Conservation (phyloP, 2,888 invertebrate genomes). For the Coecobrya sp. region DNA sequence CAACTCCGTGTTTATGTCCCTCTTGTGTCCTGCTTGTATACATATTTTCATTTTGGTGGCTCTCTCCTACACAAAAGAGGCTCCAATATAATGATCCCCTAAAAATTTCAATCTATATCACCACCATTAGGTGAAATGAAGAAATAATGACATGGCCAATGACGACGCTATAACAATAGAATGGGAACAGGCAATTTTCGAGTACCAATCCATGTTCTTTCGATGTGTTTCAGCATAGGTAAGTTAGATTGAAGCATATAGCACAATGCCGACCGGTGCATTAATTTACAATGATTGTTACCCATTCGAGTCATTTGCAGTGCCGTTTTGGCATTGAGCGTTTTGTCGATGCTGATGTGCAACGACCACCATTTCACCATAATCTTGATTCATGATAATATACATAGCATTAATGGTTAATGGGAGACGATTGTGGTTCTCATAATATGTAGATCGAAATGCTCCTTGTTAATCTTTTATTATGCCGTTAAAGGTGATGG, state of each 20-base stretch:
- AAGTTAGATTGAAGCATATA: neutral
- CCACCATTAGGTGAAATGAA: constrained; percentile 4
- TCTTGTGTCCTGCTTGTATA: neutral
- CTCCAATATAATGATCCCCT: neutral
- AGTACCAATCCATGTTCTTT: neutral
- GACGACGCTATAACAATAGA: constrained; percentile 7
- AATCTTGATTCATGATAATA: constrained; percentile 30
- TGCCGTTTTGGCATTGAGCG: neutral
- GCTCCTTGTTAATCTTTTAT: constrained; percentile 38
- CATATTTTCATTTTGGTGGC: neutral
- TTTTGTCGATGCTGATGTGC: neutral
- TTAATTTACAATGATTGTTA: constrained; percentile 39
- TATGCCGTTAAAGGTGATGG: neutral
- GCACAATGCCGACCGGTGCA: neutral
- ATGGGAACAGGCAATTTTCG: neutral
- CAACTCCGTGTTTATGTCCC: neutral
- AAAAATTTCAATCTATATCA: constrained; percentile 16
- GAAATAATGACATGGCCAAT: constrained; percentile 24
- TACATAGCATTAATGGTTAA: neutral
- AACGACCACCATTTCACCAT: neutral
- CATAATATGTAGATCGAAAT: neutral
- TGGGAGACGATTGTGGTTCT: neutral
- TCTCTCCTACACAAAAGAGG: neutral
- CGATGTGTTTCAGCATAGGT: neutral
- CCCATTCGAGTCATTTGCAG: constrained; percentile 1